Evolutionary conservation across 2,113 vertebrate genomes (phyloP).

Genomic region (Malurus melanocephalus): DNA sequence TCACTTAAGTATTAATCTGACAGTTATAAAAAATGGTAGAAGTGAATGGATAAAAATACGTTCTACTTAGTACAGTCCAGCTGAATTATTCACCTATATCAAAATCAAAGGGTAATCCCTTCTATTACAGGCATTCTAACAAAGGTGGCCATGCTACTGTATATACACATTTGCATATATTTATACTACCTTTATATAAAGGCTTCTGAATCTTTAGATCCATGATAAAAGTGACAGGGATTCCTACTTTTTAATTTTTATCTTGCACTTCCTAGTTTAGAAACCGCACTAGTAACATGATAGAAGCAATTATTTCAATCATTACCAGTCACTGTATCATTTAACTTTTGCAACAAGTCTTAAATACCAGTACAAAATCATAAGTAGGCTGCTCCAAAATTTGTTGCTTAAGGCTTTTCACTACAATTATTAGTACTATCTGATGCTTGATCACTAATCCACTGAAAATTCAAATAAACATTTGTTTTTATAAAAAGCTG

Average conservation of each 20-base stretch:
- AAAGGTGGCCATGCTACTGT: constrained; percentile 68
- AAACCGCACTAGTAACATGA: constrained; percentile 40
- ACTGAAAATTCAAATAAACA: constrained; percentile 44
- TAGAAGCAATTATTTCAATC: constrained; percentile 45
- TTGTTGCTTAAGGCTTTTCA: constrained; percentile 76
- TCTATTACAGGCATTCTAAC: constrained; percentile 70
- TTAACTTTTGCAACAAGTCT: constrained; percentile 65
- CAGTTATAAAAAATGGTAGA: constrained; percentile 53
- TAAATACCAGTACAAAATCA: constrained; percentile 61
- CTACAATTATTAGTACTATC: constrained; percentile 63
- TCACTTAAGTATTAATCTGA: constrained; percentile 52
- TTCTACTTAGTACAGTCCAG: constrained; percentile 73
- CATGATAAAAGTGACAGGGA: constrained; percentile 46
- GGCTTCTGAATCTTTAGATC: constrained; percentile 60
- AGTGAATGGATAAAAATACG: constrained; percentile 66
- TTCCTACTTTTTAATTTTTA: constrained; percentile 10
- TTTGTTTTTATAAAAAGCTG: constrained; percentile 55
- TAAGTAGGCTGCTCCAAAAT: constrained; percentile 66
- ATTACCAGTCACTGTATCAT: constrained; percentile 54
- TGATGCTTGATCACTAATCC: constrained; percentile 8
- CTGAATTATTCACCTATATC: constrained; percentile 69
- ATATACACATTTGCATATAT: constrained; percentile 76
- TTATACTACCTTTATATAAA: constrained; percentile 65
- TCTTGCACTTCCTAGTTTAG: constrained; percentile 49
- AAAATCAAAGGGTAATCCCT: constrained; percentile 66